Base-by-base conservation (phyloP, 2,113 vertebrate species). In the Lethenteron camtschaticum region DNA sequence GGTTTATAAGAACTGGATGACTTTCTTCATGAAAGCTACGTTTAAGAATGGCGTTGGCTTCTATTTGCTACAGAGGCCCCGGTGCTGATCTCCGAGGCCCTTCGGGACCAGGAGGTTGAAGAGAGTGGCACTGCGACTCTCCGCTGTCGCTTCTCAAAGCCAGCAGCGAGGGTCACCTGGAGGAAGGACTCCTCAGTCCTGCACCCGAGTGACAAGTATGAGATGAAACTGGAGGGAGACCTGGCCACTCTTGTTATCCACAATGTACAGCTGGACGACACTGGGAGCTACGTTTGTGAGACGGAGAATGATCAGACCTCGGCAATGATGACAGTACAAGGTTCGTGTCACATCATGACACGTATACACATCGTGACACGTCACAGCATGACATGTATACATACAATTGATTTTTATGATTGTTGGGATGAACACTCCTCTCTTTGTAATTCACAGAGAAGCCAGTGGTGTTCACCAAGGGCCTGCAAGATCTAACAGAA, bases 231-330 rank as follows among this genome's bases (percentile, higher is more conserved):
- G 63, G n/a, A n/a, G n/a, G 63, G 63, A 66, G 63, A 66, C 20
- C n/a, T 66, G n/a, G n/a, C 63, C n/a, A n/a, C n/a, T n/a, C 63
- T 66, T n/a, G 10, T 66, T 16, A 66, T 66, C 63, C n/a, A 66
- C n/a, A 66, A 66, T n/a, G n/a, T 66, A 20, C n/a, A 66, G 63
- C 24, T 11, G 10, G 63, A 8, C 2, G 63, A 66, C 10, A 9
- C 63, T 16, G 63, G 63, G 63, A 66, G n/a, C 63, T 66, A 66
- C 3, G 10, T 9, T 9, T 66, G 63, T 11, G 10, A 66, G n/a
- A 66, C 63, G n/a, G 63, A 20, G 10, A 66, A 9, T 66, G 63
- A 16, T n/a, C n/a, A 8, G 63, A 66, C n/a, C 10, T 24, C n/a
- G 2, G 63, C n/a, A 66, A 66, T 16, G 2, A n/a, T 66, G 9